These are phyloP conservation scores for Mionectes macconnelli DNA, from an alignment of 2,113 vertebrate genomes.

Conservation along the genomic window DNA sequence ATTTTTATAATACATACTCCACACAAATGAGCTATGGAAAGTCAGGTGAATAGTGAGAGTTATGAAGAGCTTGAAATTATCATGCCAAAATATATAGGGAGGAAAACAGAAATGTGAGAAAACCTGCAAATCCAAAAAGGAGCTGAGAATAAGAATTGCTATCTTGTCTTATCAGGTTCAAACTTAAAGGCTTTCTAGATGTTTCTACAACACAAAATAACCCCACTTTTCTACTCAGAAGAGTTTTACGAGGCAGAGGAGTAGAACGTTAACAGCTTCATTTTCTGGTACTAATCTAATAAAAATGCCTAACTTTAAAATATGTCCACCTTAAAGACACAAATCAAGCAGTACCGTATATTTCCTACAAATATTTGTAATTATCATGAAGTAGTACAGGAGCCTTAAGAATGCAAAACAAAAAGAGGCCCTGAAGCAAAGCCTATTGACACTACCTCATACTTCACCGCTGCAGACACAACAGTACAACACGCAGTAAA, in stretches of 20 bases:
- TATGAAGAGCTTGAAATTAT: not conserved
- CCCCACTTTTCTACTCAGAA: not conserved
- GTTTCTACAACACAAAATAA: not conserved
- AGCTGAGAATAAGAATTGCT: not conserved
- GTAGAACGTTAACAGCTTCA: constrained; percentile 16
- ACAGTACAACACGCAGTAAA: not conserved
- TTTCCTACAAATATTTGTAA: constrained; percentile 61
- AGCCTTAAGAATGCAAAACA: constrained; percentile 55
- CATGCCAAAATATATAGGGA: not conserved
- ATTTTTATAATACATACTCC: not conserved
- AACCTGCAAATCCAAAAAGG: not conserved
- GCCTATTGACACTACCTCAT: not conserved
- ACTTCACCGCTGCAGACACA: not conserved
- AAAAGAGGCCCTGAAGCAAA: not conserved
- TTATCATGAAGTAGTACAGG: constrained; percentile 55
- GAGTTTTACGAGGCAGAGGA: constrained; percentile 17
- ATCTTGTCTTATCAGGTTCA: not conserved
- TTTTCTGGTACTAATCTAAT: constrained; percentile 55
- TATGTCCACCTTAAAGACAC: not conserved
- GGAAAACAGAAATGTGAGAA: not conserved
- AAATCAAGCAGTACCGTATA: constrained; percentile 35
- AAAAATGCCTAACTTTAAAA: constrained; percentile 51
- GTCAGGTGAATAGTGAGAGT: not conserved
- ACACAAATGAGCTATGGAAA: not conserved
- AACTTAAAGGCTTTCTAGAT: not conserved